Evolutionary conservation across 2,113 vertebrate species (phyloP).

Genomic region (Daubentonia madagascariensis): DNA sequence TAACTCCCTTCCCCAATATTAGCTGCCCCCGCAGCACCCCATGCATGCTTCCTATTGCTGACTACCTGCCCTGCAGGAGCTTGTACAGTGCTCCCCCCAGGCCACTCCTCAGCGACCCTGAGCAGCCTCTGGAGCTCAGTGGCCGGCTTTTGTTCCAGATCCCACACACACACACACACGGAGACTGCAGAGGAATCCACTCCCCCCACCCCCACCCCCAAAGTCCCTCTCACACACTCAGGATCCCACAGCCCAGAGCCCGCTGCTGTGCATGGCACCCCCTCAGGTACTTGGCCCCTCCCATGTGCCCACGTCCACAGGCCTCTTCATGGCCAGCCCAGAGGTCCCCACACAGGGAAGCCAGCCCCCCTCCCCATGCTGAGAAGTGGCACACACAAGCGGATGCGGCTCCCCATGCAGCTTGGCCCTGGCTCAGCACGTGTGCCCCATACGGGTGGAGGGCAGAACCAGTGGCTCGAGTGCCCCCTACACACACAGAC

Average conservation of each 20-base stretch:
- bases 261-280: neutral
- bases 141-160: neutral
- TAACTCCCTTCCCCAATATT: neutral
- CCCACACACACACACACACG: constrained; percentile 20
- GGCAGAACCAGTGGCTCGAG: neutral
- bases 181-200: constrained; percentile 47
- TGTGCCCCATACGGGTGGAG: constrained; percentile 16
- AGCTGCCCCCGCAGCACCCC: neutral
- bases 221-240: neutral
- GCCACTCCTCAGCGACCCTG: constrained; percentile 19
- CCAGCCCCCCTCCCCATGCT: neutral
- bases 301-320: neutral
- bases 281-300: neutral
- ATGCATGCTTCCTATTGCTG: neutral
- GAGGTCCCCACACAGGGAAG: neutral
- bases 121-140: neutral
- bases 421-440: neutral
- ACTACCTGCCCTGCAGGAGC: constrained; percentile 41
- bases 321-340: neutral
- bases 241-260: neutral
- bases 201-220: constrained; percentile 7
- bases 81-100: constrained; percentile 8
- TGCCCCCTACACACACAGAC: neutral
- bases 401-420: constrained; percentile 39
- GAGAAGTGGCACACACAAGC: constrained; percentile 30